phyloP scores from a whole-genome alignment of 2,113 vertebrate species.

The Coreoperca whiteheadi region DNA sequence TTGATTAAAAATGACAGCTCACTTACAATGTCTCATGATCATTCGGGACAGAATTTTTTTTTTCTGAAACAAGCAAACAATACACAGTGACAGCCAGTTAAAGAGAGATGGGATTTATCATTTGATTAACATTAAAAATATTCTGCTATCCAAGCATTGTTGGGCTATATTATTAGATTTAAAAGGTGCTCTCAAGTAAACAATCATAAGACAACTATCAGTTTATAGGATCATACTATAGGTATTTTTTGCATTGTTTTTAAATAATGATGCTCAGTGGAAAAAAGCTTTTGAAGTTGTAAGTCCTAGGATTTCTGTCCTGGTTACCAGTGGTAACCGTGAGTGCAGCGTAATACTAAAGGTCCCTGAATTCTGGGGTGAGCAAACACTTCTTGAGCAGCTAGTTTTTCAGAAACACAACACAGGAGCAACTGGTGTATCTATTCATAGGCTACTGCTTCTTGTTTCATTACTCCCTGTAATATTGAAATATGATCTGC shows the following conservation, averaged over 20 bases:
- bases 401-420: no score
- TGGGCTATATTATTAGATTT: not conserved
- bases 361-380: not conserved
- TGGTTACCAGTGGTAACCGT: not conserved
- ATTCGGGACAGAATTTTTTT: not conserved
- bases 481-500: no score
- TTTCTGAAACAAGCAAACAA: slow-evolving; percentile 26
- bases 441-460: not conserved
- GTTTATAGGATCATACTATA: not conserved
- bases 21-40: slow-evolving; percentile 37
- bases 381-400: not conserved
- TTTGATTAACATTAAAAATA: slow-evolving; percentile 21
- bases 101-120: slow-evolving; percentile 19
- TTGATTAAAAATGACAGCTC: slow-evolving; percentile 68
- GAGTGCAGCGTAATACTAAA: not conserved
- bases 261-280: not conserved
- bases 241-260: not conserved
- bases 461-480: no score
- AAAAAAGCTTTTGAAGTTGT: not conserved
- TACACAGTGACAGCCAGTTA: slow-evolving; percentile 19
- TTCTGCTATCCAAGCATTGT: not conserved
- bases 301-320: not conserved
- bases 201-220: not conserved
- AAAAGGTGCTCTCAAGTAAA: slow-evolving; percentile 9
- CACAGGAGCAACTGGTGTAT: no score